A percentile compares a stretch with the other conserved stretches of the same genome.
Conservation (phyloP, 2,888 invertebrate genomes). For the Pteria penguin region DNA sequence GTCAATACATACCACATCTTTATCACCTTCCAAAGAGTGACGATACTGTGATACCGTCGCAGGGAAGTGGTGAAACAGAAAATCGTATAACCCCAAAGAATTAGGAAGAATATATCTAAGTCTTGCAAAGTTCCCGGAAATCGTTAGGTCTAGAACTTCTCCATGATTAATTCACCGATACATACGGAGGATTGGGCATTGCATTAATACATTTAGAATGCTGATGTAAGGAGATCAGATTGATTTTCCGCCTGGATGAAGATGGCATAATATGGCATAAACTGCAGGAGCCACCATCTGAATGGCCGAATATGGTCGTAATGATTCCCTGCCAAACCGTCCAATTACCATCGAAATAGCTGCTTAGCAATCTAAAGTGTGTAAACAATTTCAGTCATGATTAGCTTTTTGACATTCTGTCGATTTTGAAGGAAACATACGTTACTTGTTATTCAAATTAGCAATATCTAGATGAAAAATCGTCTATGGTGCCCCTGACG, state of each 20-base stretch:
- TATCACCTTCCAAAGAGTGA: too few relatives aligned
- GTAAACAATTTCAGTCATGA: slow-evolving; percentile 39
- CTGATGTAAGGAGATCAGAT: slow-evolving; percentile 33
- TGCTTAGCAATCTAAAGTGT: slow-evolving; percentile 15
- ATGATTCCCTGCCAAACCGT: slow-evolving; percentile 9
- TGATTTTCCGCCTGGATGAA: slow-evolving; percentile 38
- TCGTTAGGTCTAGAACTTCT: slow-evolving; percentile 26
- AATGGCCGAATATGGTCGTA: too few relatives aligned
- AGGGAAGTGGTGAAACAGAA: slow-evolving; percentile 30
- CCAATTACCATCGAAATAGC: slow-evolving; percentile 40
- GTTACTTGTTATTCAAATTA: slow-evolving; percentile 35
- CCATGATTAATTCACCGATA: slow-evolving; percentile 43
- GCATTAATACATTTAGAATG: slow-evolving; percentile 42
- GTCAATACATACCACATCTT: too few relatives aligned
- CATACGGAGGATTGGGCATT: slow-evolving; percentile 23
- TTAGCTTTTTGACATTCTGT: slow-evolving; percentile 22
- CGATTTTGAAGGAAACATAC: slow-evolving; percentile 18
- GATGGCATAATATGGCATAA: slow-evolving; percentile 23
- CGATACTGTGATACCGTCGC: background rate
- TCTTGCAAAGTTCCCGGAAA: slow-evolving; percentile 28
- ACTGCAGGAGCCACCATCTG: slow-evolving; percentile 16
- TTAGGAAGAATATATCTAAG: slow-evolving; percentile 36
- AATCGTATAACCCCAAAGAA: slow-evolving; percentile 23
- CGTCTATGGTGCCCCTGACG: slow-evolving; percentile 26
- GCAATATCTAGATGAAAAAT: slow-evolving; percentile 40